Percentiles rank a stretch among this genome's conserved stretches.
Evolutionary conservation across 1,140 invertebrate genomes (phyloP).

Genomic region (Babylonia areolata): DNA sequence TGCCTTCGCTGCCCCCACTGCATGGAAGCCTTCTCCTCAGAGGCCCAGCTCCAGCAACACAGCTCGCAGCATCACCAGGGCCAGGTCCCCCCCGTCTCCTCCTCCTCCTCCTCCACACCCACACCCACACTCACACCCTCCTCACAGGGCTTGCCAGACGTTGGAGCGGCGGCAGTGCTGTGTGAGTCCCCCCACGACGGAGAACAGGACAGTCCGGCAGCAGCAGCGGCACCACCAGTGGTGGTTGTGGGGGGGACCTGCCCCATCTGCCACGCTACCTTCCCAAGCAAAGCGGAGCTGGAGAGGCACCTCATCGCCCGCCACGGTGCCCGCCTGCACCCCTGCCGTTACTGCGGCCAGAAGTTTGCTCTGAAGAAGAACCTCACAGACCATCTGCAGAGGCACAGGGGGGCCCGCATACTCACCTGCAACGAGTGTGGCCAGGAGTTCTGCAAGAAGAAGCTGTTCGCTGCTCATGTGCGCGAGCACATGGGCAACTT

Average conservation of each 20-base stretch:
- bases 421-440: slow-evolving; percentile 32
- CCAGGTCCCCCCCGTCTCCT: not conserved
- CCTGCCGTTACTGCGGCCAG: slow-evolving; percentile 33
- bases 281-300: slow-evolving; percentile 1
- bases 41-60: not conserved
- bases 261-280: not conserved
- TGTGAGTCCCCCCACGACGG: too few species aligned
- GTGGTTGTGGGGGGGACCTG: not conserved
- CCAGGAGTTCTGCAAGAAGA: slow-evolving; percentile 14
- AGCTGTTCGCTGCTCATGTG: slow-evolving; percentile 15
- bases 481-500: slow-evolving; percentile 31
- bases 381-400: slow-evolving; percentile 8
- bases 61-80: not conserved
- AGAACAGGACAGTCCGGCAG: too few species aligned
- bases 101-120: too few species aligned
- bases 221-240: too few species aligned
- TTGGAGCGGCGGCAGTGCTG: not conserved
- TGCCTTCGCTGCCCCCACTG: slow-evolving; percentile 10
- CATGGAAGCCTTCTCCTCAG: not conserved
- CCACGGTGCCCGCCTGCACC: slow-evolving; percentile 17
- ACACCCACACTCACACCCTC: too few species aligned
- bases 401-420: not conserved
- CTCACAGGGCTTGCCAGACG: not conserved
- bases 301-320: not conserved
- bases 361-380: slow-evolving; percentile 33